Percentiles rank a stretch among this genome's conserved stretches.
Evolutionary conservation across 2,113 vertebrate species (phyloP).

Genomic region (Spea bombifrons): DNA sequence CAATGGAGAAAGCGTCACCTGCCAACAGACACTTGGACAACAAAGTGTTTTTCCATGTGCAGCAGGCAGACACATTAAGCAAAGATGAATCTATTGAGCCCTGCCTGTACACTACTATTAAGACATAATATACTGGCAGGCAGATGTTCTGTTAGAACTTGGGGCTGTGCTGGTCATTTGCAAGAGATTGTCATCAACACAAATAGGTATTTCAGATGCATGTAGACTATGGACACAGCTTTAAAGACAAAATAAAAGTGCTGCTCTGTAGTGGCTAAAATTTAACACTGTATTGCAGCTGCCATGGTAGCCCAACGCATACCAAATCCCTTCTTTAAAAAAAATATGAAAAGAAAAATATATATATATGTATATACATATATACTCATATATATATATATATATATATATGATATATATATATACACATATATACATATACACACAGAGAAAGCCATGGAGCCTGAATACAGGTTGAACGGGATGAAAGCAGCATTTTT

Average conservation of each 20-base stretch:
- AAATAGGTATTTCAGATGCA: slow-evolving; percentile 46
- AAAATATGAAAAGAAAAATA: slow-evolving; percentile 19
- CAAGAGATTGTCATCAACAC: slow-evolving; percentile 46
- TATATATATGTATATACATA: slow-evolving; percentile 12
- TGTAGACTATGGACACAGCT: slow-evolving; percentile 48
- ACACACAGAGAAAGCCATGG: slow-evolving; percentile 41
- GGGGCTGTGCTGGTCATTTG: slow-evolving; percentile 56
- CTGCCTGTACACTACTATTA: slow-evolving; percentile 1
- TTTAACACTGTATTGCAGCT: slow-evolving; percentile 20
- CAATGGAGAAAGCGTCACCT: not conserved
- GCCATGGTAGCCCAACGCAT: slow-evolving; percentile 40
- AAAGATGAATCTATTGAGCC: not conserved
- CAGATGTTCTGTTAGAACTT: slow-evolving; percentile 15
- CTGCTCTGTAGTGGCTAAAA: slow-evolving; percentile 52
- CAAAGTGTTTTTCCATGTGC: slow-evolving; percentile 28
- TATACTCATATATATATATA: slow-evolving; percentile 33
- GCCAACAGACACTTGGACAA: slow-evolving; percentile 6
- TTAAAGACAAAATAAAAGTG: slow-evolving; percentile 51
- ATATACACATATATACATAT: not conserved
- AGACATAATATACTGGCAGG: slow-evolving; percentile 8
- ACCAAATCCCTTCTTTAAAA: slow-evolving; percentile 1
- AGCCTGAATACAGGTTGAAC: slow-evolving; percentile 42
- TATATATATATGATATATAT: slow-evolving; percentile 14
- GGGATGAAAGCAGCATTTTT: slow-evolving; percentile 67
- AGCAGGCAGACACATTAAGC: slow-evolving; percentile 15